Base-by-base conservation (phyloP, 2,888 invertebrate genomes). In the Cosmia trapezina region DNA sequence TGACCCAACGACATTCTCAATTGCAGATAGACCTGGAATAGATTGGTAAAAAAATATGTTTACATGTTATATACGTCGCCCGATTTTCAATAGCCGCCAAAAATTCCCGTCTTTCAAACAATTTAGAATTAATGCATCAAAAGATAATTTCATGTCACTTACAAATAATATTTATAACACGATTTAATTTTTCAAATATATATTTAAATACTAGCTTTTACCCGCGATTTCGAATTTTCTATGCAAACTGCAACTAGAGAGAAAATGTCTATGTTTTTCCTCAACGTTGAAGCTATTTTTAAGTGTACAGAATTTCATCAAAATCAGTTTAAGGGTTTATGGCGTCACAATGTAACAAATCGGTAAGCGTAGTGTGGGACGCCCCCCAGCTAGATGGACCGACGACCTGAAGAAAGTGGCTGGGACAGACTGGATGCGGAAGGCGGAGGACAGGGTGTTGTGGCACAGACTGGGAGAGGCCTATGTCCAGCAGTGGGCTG, bases 21-120 rank as follows among this genome's bases (percentile, higher is more conserved):
- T 49, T 54, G 12, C 5, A 49, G 53, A 78, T 73, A 72, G 22
- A 72, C 17, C 22, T 22, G 47, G 47, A 76, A 76, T 71, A 76
- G 37, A 61, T 4, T 28, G 49, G 33, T 19, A 0, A 57, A 57
- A 62, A 57, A 51, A 47, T 12, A 45, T 76, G 57, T 76, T 79
- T n/a, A 73, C 33, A 79, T 51, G 33, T 62, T 78, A 9, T 47
- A 28, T 60, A 61, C 19, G 22, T 41, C 56, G 19, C 12, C n/a
- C 45, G 37, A 45, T 59, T 47, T 78, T n/a, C 45, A 70, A 57
- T 78, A 61, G 71, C 41, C 14, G 57, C 8, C 22, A 54, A 12
- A 47, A 28, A 64, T 64, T 73, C 11, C 4, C 1, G 60, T 9
- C 54, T 75, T 49, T 61, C 61, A 70, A 63, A 73, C 49, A 61